Conservation (phyloP, 2,113 vertebrate genomes). For the Acanthisitta chloris region DNA sequence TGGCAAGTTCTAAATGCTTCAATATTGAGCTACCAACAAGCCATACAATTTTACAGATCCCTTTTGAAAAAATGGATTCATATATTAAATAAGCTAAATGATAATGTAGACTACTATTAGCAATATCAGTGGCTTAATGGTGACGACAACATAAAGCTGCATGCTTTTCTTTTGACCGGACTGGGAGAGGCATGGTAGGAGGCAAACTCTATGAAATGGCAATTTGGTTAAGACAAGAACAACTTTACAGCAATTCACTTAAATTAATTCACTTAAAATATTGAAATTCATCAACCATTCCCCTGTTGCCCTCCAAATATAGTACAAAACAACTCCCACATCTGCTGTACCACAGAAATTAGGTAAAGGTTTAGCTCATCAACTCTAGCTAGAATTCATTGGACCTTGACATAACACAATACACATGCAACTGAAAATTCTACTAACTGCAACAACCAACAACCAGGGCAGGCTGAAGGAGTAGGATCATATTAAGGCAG, state of each 20-base stretch:
- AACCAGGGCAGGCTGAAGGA: neutral
- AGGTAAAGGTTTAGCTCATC: neutral
- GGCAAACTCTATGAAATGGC: neutral
- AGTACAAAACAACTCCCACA: neutral
- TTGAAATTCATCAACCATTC: neutral
- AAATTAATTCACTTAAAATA: neutral
- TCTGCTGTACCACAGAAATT: neutral
- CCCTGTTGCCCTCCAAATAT: neutral
- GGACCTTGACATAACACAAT: neutral
- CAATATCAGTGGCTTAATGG: neutral
- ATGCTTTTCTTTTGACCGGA: neutral
- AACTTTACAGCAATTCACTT: neutral
- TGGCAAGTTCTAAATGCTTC: neutral
- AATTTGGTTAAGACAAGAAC: neutral
- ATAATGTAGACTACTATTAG: neutral
- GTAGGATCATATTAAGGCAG: neutral
- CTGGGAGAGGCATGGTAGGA: neutral
- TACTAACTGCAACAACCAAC: neutral
- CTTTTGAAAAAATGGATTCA: neutral
- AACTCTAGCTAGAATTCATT: neutral
- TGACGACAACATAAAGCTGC: neutral
- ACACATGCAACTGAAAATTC: neutral
- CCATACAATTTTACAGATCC: neutral
- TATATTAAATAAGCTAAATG: neutral
- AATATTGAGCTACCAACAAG: neutral